Base-by-base conservation (phyloP, 2,113 vertebrate genomes). In the Labeo catla region DNA sequence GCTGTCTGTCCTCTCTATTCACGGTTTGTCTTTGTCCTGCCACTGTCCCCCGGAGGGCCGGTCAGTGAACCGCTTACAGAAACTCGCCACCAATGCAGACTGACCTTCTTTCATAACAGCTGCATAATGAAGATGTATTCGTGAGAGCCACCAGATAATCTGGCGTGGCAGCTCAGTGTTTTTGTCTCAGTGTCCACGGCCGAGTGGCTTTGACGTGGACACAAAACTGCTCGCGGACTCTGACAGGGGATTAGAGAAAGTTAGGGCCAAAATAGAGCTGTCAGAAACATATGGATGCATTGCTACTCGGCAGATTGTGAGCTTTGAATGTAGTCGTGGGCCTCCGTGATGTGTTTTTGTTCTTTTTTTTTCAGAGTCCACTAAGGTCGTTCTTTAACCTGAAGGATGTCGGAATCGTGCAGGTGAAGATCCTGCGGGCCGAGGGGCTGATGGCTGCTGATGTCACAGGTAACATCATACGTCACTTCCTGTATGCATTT, bases 381-480 rank as follows among this genome's bases (percentile, higher is more conserved):
- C 12, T 93, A 87, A 88, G 86, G 90, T 97, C 97, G 23, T 95
- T 99, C 88, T 94, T 90, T 43, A 96, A 96, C 89, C 45, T 98
- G 73, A 97, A 93, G 57, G 98, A 99, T 21, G 96, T 99, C 73
- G 98, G 98, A 89, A 92, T 98, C 85, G 92, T 98, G 70, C 97
- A 98, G 92, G 96, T 98, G 90, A 99, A 98, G 94, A 96, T 99
- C 89, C 94, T 97, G 93, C 93, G 96, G 90, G 98, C 98, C 8
- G 98, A 98, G 91, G 96, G 96, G 12, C 95, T 99, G 90, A 97
- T 98, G 97, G 97, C 95, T 79, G 98, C 98, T 72, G 98, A 99
- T 83, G 97, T 99, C 52, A 99, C 94, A 87, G 98, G 98, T 97
- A 94, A 95, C 49, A 72, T 7, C 54, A 57, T 8, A 34, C 52